Evolutionary conservation across 2,888 invertebrate genomes (phyloP).

Genomic region (Drosophila formosana): DNA sequence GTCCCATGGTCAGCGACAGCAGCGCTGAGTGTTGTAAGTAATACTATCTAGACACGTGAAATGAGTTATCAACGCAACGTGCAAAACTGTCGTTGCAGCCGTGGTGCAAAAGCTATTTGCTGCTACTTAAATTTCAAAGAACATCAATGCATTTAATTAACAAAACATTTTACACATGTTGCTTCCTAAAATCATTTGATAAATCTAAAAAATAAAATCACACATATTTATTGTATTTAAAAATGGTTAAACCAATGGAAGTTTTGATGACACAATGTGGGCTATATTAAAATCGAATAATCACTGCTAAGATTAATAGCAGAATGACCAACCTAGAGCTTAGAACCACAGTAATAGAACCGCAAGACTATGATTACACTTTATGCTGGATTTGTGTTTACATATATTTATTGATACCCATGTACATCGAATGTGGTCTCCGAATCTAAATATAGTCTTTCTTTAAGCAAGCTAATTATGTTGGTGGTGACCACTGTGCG

Average conservation of each 20-base stretch:
- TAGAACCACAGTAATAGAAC: constrained; percentile 1
- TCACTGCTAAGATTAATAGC: neutral
- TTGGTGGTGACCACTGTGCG: constrained; percentile 42
- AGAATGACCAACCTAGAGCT: constrained; percentile 2
- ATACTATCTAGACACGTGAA: constrained; percentile 81
- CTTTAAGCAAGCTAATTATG: neutral
- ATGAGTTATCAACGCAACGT: constrained; percentile 72
- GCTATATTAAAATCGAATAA: neutral
- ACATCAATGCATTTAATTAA: too few relatives aligned
- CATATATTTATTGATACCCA: neutral
- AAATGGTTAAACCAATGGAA: neutral
- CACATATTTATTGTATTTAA: too few relatives aligned
- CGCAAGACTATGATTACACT: neutral
- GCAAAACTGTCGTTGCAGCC: constrained; percentile 37
- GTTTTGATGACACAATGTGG: constrained; percentile 5
- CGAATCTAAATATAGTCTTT: constrained; percentile 12
- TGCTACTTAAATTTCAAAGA: neutral
- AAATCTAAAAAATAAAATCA: too few relatives aligned
- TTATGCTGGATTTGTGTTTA: constrained; percentile 5
- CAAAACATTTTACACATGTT: too few relatives aligned
- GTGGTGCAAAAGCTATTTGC: constrained; percentile 30
- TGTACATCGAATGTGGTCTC: neutral
- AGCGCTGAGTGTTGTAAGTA: constrained; percentile 46
- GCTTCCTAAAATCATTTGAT: too few relatives aligned
- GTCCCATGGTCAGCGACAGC: constrained; percentile 34